These are phyloP conservation scores for Mycalesis mineus DNA, from an alignment of 2,888 invertebrate species.

Conservation along the genomic window DNA sequence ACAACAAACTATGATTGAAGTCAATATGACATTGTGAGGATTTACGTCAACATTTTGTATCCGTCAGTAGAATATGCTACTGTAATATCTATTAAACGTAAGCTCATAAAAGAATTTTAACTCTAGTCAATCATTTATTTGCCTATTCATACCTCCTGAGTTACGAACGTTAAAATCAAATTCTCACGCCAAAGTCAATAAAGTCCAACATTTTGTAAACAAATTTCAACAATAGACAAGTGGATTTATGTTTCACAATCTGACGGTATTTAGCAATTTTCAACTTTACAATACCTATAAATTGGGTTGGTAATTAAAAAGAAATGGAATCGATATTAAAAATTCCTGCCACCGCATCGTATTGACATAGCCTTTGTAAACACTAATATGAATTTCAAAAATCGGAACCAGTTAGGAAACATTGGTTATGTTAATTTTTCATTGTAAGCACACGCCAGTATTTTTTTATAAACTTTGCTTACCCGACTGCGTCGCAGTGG, in stretches of 20 bases:
- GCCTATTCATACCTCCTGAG: conserved; percentile 68
- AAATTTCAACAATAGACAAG: conserved; percentile 63
- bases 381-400: conserved; percentile 76
- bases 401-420: conserved; percentile 73
- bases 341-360: conserved; percentile 59
- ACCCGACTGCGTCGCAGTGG: too few relatives aligned
- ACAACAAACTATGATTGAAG: too few relatives aligned
- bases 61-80: conserved; percentile 21
- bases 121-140: conserved; percentile 64
- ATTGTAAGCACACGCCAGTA: too few relatives aligned
- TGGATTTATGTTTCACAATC: conserved; percentile 52
- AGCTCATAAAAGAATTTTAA: conserved; percentile 45
- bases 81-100: conserved; percentile 25
- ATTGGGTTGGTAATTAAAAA: conserved; percentile 13
- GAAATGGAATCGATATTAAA: conserved; percentile 35
- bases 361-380: conserved; percentile 75
- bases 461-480: too few relatives aligned
- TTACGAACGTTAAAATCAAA: conserved; percentile 69
- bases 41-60: background rate
- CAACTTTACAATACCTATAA: conserved; percentile 9
- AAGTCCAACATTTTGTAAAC: conserved; percentile 65
- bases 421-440: conserved; percentile 56
- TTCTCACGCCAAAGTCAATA: conserved; percentile 77
- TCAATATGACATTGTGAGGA: too few relatives aligned
- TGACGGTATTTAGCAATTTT: conserved; percentile 15